These are phyloP conservation scores for Aporrectodea caliginosa DNA, from an alignment of 1,140 invertebrate species.

Conservation along the genomic window DNA sequence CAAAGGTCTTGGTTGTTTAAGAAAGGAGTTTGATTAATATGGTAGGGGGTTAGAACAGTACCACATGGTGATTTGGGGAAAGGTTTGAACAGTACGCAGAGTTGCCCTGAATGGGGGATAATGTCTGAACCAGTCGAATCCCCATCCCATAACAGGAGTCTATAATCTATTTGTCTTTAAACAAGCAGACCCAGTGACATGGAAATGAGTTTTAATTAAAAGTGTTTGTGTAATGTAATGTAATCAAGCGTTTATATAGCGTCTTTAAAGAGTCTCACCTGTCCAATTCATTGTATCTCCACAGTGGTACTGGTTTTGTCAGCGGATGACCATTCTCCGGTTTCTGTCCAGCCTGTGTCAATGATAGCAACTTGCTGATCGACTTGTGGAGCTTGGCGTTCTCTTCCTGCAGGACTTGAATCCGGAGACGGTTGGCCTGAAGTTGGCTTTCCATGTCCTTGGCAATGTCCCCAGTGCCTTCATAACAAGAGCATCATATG, in stretches of 20 bases:
- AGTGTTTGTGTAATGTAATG: not conserved
- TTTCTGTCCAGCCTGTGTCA: constrained; percentile 17
- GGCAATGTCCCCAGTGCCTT: constrained; percentile 49
- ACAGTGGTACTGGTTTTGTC: not conserved
- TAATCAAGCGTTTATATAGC: not conserved
- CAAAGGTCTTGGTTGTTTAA: too few species aligned
- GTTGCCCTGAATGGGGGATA: not conserved
- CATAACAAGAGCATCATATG: not conserved
- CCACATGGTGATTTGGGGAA: too few species aligned
- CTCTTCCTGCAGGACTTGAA: constrained; percentile 50
- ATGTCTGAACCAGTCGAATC: not conserved
- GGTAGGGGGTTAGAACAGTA: too few species aligned
- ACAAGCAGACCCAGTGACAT: not conserved
- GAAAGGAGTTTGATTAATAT: too few species aligned
- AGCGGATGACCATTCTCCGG: constrained; percentile 21
- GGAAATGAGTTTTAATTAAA: not conserved
- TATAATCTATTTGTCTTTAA: not conserved
- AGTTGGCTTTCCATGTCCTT: constrained; percentile 54
- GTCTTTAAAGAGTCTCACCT: not conserved
- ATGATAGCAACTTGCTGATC: constrained; percentile 42
- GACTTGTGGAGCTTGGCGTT: constrained; percentile 48
- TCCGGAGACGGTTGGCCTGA: constrained; percentile 48
- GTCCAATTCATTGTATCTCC: not conserved
- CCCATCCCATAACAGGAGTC: not conserved
- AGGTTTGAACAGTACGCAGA: too few species aligned